Percentiles rank a stretch among this genome's conserved stretches.
Conservation (phyloP, 2,888 invertebrate species). For the Pollenia labialis region DNA sequence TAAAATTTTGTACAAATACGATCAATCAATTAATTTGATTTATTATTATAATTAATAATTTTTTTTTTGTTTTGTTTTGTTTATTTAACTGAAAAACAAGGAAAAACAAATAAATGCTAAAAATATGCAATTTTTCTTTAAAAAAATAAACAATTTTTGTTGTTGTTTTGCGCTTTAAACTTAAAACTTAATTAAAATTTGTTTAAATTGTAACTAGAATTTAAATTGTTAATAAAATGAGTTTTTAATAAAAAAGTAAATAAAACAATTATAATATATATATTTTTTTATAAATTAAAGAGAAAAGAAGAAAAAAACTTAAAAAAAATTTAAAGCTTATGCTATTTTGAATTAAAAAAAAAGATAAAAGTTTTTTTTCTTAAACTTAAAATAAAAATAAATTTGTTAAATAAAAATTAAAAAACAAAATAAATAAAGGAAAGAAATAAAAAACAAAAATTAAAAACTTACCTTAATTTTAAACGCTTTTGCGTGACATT, state of each 20-base stretch:
- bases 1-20: conserved; percentile 53
- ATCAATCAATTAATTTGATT: conserved; percentile 71
- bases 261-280: conserved; percentile 12
- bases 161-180: conserved; percentile 69
- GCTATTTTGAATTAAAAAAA: conserved; percentile 38
- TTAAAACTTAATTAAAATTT: conserved; percentile 66
- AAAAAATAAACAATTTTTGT: conserved; percentile 1
- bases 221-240: conserved; percentile 58
- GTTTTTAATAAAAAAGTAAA: conserved; percentile 5
- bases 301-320: conserved; percentile 10
- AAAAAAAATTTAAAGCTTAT: conserved; percentile 54
- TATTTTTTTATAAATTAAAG: background rate
- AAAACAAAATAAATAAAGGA: conserved; percentile 8
- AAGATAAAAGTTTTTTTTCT: background rate
- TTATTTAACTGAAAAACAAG: conserved; percentile 44
- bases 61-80: conserved; percentile 14
- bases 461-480: conserved; percentile 55
- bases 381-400: conserved; percentile 21
- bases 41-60: conserved; percentile 5
- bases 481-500: conserved; percentile 52
- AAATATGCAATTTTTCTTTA: conserved; percentile 75
- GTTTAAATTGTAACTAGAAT: conserved; percentile 63
- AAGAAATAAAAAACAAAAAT: conserved; percentile 30
- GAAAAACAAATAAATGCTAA: conserved; percentile 62
- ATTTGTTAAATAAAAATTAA: conserved; percentile 3